A percentile compares a stretch with the other conserved stretches of the same genome.
These are phyloP conservation scores for Plecotus auritus DNA, from an alignment of 2,113 vertebrate genomes.

Conservation along the genomic window DNA sequence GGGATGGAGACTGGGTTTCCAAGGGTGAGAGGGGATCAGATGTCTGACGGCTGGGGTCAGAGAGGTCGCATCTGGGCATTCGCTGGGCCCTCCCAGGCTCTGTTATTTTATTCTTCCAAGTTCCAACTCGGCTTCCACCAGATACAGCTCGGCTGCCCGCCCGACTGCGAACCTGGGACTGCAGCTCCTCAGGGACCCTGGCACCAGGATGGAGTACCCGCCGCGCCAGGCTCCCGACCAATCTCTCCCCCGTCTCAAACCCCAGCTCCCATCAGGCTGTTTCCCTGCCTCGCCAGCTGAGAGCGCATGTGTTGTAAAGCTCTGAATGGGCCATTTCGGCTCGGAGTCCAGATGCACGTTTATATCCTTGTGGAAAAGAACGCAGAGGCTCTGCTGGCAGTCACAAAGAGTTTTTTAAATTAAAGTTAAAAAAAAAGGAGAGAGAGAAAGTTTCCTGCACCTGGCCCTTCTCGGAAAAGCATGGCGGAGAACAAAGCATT, in stretches of 20 bases:
- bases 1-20: not conserved
- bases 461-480: conserved; percentile 31
- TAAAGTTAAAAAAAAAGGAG: not conserved
- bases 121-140: not conserved
- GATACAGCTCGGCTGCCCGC: not conserved
- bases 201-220: conserved; percentile 64
- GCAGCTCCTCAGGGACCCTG: conserved; percentile 64
- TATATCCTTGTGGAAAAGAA: conserved; percentile 63
- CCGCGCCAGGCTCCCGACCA: conserved; percentile 71
- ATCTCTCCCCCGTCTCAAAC: conserved; percentile 44
- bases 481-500: not conserved
- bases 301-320: conserved; percentile 62
- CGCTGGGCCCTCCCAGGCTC: not conserved
- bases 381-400: conserved; percentile 66
- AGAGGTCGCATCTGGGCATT: fast-evolving
- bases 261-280: conserved; percentile 52
- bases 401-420: conserved; percentile 71
- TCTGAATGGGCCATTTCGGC: conserved; percentile 76
- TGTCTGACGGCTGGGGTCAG: fast-evolving
- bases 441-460: conserved; percentile 53
- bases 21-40: not conserved
- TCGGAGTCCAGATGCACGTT: conserved; percentile 81
- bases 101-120: not conserved
- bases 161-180: conserved; percentile 39
- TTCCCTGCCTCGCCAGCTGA: conserved; percentile 75